Percentiles rank a stretch among this genome's conserved stretches.
phyloP scores from a whole-genome alignment of 1,140 invertebrate species.

The Calliopsis andreniformis region DNA sequence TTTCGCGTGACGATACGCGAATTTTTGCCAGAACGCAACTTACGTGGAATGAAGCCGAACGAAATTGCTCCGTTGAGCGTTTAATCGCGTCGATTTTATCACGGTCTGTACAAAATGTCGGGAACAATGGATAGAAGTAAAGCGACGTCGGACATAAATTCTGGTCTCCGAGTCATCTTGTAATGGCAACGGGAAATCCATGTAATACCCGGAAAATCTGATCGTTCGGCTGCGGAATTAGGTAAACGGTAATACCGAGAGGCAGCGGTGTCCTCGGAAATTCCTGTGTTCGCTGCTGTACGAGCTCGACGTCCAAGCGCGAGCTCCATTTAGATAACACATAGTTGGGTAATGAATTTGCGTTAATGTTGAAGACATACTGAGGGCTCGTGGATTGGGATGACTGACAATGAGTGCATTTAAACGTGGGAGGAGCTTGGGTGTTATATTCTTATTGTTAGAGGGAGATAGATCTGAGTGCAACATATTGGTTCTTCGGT shows the following conservation, averaged over 20 bases:
- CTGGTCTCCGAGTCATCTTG: background rate
- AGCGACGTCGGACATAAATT: constrained; percentile 16
- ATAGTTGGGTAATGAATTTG: background rate
- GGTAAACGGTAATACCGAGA: constrained; percentile 24
- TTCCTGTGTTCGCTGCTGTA: background rate
- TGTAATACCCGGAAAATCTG: constrained; percentile 41
- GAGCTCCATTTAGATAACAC: background rate
- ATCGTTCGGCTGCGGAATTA: constrained; percentile 36
- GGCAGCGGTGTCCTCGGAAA: background rate
- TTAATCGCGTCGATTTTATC: constrained; percentile 13
- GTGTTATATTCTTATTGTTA: no score
- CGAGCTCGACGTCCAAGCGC: background rate
- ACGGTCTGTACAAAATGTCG: background rate
- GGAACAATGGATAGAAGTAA: constrained; percentile 2
- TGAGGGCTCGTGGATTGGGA: no score
- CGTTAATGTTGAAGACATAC: background rate
- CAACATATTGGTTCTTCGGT: no score
- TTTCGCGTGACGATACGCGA: no score
- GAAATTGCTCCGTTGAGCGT: no score
- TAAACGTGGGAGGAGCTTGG: no score
- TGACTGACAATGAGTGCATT: no score
- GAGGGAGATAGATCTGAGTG: no score
- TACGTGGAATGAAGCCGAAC: no score
- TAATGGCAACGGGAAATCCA: constrained; percentile 7
- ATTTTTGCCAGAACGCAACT: no score